Evolutionary conservation across 2,113 vertebrate genomes (phyloP).

Genomic region (Lates calcarifer): DNA sequence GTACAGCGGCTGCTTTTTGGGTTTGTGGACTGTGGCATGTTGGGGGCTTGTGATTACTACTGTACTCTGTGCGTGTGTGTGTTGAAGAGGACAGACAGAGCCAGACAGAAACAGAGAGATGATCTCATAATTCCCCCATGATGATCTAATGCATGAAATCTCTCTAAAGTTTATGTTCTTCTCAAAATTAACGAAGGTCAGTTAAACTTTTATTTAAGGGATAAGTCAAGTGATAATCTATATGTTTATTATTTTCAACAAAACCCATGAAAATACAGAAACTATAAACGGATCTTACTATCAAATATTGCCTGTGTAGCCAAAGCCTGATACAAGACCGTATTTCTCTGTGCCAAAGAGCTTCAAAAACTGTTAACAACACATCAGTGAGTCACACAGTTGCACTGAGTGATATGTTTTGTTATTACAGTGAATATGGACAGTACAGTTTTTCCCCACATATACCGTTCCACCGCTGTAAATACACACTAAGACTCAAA

Average conservation of each 20-base stretch:
- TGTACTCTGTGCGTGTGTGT: slow-evolving; percentile 27
- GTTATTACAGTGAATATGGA: not conserved
- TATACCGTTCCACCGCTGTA: too few relatives aligned
- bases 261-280: not conserved
- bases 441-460: not conserved
- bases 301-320: not conserved
- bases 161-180: slow-evolving; percentile 5
- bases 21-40: slow-evolving; percentile 34
- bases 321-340: not conserved
- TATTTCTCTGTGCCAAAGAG: not conserved
- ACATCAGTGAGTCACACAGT: not conserved
- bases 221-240: not conserved
- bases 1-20: slow-evolving; percentile 22
- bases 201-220: not conserved
- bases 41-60: slow-evolving; percentile 24
- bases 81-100: not conserved
- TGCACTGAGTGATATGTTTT: not conserved
- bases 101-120: not conserved
- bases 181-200: not conserved
- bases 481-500: too few relatives aligned
- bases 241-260: not conserved
- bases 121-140: not conserved
- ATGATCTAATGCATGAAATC: not conserved
- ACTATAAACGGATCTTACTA: not conserved
- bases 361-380: not conserved